These are phyloP conservation scores for Megalonaias nervosa DNA, from an alignment of 1,140 invertebrate species.

Conservation along the genomic window DNA sequence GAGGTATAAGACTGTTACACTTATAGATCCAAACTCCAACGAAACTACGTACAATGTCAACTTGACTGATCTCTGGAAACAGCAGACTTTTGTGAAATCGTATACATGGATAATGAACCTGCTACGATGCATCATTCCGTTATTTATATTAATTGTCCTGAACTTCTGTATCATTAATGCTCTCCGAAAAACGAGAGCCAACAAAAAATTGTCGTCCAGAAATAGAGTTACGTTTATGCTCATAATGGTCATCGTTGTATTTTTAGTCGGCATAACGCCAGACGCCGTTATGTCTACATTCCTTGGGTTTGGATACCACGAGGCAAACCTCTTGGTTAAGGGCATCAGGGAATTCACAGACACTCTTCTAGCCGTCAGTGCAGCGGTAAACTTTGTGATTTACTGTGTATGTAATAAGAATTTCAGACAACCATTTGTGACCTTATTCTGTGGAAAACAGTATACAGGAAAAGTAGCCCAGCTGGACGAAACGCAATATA, in stretches of 20 bases:
- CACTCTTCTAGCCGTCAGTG: conserved; percentile 81
- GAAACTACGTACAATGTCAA: conserved; percentile 39
- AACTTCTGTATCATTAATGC: conserved; percentile 82
- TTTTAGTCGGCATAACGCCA: conserved; percentile 83
- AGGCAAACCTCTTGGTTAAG: conserved; percentile 66
- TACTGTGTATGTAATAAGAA: conserved; percentile 84
- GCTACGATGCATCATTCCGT: conserved; percentile 78
- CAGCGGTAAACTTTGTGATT: conserved; percentile 82
- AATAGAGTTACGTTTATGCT: conserved; percentile 81
- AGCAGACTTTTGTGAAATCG: conserved; percentile 75
- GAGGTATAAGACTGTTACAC: conserved; percentile 56
- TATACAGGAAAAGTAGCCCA: too few relatives aligned
- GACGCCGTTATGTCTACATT: conserved; percentile 77
- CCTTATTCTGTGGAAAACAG: conserved; percentile 37
- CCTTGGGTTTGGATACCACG: conserved; percentile 65
- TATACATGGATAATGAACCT: conserved; percentile 80
- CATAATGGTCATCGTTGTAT: conserved; percentile 82
- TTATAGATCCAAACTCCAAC: conserved; percentile 36
- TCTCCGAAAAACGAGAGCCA: conserved; percentile 71
- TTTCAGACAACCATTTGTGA: conserved; percentile 71
- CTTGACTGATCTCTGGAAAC: conserved; percentile 65
- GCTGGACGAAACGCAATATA: too few relatives aligned
- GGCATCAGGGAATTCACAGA: conserved; percentile 83
- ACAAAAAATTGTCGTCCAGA: conserved; percentile 41
- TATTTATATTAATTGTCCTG: conserved; percentile 56